Evolutionary conservation across 2,113 vertebrate genomes (phyloP).

Genomic region (Sinocyclocheilus anophthalmus): DNA sequence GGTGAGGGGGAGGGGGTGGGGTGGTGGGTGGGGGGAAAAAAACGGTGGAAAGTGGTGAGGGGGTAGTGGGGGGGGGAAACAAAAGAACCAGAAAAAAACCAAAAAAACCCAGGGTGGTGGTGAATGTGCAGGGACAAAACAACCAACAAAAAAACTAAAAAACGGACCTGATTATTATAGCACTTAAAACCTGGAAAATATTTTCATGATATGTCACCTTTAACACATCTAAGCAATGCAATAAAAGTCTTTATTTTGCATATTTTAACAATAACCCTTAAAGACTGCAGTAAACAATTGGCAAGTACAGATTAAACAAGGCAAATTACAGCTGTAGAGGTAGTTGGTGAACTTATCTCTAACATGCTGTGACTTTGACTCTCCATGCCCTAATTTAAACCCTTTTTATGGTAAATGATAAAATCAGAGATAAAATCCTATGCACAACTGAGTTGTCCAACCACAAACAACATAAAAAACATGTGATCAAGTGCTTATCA

Average conservation of each 20-base stretch:
- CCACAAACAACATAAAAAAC: background rate
- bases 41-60: too few relatives aligned
- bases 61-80: too few relatives aligned
- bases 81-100: too few relatives aligned
- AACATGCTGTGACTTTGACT: background rate
- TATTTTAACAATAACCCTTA: constrained; percentile 11
- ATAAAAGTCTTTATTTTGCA: constrained; percentile 28
- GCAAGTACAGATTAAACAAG: background rate
- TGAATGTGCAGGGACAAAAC: too few relatives aligned
- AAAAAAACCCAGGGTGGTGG: too few relatives aligned
- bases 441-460: background rate
- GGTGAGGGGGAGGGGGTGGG: too few relatives aligned
- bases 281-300: background rate
- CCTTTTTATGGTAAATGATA: constrained; percentile 2
- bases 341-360: background rate
- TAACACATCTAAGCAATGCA: background rate
- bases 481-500: background rate
- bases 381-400: constrained; percentile 8
- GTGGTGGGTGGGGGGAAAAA: too few relatives aligned
- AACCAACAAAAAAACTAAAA: too few relatives aligned
- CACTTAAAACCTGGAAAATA: too few relatives aligned
- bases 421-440: background rate
- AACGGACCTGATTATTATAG: too few relatives aligned
- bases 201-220: too few relatives aligned
- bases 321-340: background rate